A percentile compares a stretch with the other conserved stretches of the same genome.
Conservation (phyloP, 64 coral and sea anemone genomes). For the Montipora foliosa region DNA sequence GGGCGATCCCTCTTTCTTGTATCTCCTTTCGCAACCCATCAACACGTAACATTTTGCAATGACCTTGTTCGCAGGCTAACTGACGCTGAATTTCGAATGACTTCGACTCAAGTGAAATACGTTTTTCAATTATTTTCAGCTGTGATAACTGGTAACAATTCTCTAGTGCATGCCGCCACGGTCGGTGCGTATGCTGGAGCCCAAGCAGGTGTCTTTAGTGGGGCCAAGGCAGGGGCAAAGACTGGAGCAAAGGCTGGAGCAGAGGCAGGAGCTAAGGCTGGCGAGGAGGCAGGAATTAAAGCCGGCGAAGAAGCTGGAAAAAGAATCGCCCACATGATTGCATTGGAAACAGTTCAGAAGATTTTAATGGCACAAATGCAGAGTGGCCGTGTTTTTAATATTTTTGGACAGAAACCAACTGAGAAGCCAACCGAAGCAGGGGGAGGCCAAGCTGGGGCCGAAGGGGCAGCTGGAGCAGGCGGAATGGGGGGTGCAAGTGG, state of each 20-base stretch:
- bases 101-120: not conserved
- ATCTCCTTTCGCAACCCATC: too few species aligned
- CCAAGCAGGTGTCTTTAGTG: slow-evolving; percentile 77
- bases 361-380: slow-evolving; percentile 73
- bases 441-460: slow-evolving; percentile 19
- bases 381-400: slow-evolving; percentile 72
- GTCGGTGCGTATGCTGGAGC: slow-evolving; percentile 85
- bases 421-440: not conserved
- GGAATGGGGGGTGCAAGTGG: not conserved
- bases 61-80: too few species aligned
- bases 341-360: slow-evolving; percentile 82
- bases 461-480: slow-evolving; percentile 22
- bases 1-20: too few species aligned
- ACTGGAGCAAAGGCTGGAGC: slow-evolving; percentile 88
- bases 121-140: not conserved
- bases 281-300: slow-evolving; percentile 80
- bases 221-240: slow-evolving; percentile 77
- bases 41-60: too few species aligned
- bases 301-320: slow-evolving; percentile 84
- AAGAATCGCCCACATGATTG: slow-evolving; percentile 84
- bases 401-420: slow-evolving; percentile 51
- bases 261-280: slow-evolving; percentile 86
- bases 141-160: slow-evolving; percentile 43
- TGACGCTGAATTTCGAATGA: too few species aligned
- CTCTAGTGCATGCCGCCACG: slow-evolving; percentile 75